Percentiles rank a stretch among this genome's conserved stretches.
phyloP scores from a whole-genome alignment of 2,797 vertebrate genomes.

The Poeciliopsis gracilis region DNA sequence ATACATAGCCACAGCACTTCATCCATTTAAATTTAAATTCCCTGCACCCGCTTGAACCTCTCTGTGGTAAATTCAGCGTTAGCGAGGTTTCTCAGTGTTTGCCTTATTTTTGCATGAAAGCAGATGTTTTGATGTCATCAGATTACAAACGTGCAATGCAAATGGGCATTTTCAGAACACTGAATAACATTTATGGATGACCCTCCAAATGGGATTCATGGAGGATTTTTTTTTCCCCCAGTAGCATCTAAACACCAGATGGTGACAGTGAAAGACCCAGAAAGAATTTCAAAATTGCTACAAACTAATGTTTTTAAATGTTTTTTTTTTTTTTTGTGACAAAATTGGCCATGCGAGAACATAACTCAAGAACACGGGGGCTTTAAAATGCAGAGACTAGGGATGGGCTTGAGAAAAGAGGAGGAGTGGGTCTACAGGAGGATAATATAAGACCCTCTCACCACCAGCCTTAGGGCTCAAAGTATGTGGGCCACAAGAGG shows the following conservation, averaged over 20 bases:
- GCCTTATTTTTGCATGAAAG: neutral
- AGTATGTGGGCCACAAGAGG: slow-evolving; percentile 34
- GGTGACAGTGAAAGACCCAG: neutral
- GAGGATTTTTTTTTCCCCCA: neutral
- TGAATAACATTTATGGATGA: neutral
- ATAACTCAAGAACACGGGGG: slow-evolving; percentile 49
- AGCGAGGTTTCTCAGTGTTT: neutral
- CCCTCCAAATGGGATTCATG: neutral
- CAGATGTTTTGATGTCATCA: neutral
- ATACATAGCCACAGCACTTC: neutral
- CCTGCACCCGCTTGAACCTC: neutral
- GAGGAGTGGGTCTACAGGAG: slow-evolving; percentile 4
- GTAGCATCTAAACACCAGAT: neutral
- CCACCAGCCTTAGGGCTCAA: slow-evolving; percentile 27
- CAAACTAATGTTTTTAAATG: neutral
- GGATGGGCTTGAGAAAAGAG: slow-evolving; percentile 17
- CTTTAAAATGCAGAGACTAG: slow-evolving; percentile 21
- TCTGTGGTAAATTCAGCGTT: neutral
- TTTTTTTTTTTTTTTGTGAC: too few relatives aligned
- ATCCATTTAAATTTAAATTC: neutral
- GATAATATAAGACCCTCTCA: slow-evolving; percentile 50
- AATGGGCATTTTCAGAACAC: neutral
- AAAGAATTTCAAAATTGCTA: neutral
- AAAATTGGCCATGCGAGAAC: neutral
- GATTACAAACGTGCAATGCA: neutral